Percentiles rank a stretch among this genome's conserved stretches.
phyloP scores from a whole-genome alignment of 2,888 invertebrate species.

The Zonitis immaculata region DNA sequence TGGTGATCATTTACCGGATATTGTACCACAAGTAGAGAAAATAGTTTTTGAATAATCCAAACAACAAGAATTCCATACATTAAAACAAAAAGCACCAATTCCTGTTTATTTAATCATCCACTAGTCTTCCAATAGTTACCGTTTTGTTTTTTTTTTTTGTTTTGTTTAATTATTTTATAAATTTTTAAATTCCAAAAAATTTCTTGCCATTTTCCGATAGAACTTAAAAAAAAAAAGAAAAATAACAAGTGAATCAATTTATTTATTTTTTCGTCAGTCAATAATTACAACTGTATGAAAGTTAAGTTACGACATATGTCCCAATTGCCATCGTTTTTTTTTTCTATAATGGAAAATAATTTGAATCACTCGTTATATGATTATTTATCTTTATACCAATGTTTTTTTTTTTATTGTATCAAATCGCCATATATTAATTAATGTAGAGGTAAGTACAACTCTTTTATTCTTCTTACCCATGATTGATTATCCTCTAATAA shows the following conservation, averaged over 20 bases:
- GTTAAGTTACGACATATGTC: neutral
- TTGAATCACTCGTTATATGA: constrained; percentile 15
- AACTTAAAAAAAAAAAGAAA: constrained; percentile 41
- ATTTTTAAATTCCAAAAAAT: neutral
- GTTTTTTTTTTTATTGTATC: constrained; percentile 22
- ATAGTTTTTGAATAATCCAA: neutral
- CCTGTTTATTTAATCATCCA: neutral
- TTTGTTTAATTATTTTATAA: neutral
- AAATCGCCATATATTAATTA: constrained; percentile 39
- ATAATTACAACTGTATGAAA: no score
- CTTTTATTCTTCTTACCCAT: neutral
- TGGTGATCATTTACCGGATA: constrained; percentile 10
- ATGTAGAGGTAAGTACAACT: constrained; percentile 32
- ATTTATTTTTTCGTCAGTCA: neutral
- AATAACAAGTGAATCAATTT: neutral
- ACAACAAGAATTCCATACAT: no score
- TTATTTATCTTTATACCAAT: constrained; percentile 32
- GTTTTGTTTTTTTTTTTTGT: neutral
- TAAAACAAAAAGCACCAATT: neutral
- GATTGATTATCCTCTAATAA: neutral
- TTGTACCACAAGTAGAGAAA: neutral
- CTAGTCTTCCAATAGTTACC: constrained; percentile 1
- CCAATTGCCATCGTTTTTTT: neutral
- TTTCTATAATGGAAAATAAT: neutral
- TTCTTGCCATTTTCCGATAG: constrained; percentile 37